Percentiles rank a stretch among this genome's conserved stretches.
Conservation (phyloP, 2,797 vertebrate genomes). For the Molossus alvarezi region DNA sequence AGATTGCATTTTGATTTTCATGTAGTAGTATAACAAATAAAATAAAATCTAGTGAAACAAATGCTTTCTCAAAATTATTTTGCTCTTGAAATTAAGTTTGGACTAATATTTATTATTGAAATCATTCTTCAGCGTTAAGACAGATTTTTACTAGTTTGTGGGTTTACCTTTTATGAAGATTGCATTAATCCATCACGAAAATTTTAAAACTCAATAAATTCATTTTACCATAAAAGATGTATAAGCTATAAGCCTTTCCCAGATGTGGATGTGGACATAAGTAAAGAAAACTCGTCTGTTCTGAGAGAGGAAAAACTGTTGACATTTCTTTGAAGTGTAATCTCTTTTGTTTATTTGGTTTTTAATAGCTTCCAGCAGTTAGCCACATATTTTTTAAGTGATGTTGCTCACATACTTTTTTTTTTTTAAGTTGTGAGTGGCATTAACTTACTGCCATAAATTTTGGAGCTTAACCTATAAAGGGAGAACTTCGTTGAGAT, state of each 20-base stretch:
- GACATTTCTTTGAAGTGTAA: constrained; percentile 94
- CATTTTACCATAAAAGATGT: constrained; percentile 94
- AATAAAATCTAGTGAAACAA: constrained; percentile 68
- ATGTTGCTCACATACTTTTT: constrained; percentile 91
- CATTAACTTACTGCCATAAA: constrained; percentile 90
- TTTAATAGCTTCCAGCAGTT: constrained; percentile 94
- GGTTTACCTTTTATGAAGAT: constrained; percentile 92
- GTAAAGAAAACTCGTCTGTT: constrained; percentile 92
- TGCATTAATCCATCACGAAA: constrained; percentile 94
- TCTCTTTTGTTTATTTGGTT: constrained; percentile 94
- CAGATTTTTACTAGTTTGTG: constrained; percentile 86
- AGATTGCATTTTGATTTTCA: constrained; percentile 70
- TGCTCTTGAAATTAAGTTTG: constrained; percentile 74
- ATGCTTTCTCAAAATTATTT: constrained; percentile 79
- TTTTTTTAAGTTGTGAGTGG: constrained; percentile 90
- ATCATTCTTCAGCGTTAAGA: constrained; percentile 88
- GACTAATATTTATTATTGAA: constrained; percentile 86
- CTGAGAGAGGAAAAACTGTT: constrained; percentile 92
- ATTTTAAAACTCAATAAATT: constrained; percentile 96
- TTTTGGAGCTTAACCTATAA: constrained; percentile 88
- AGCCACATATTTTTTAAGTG: constrained; percentile 93
- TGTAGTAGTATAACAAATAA: constrained; percentile 67
- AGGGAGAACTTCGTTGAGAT: constrained; percentile 84
- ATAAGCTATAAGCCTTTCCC: constrained; percentile 93
- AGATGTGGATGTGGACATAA: constrained; percentile 93